Percentiles rank a stretch among this genome's conserved stretches.
Evolutionary conservation across 2,888 invertebrate genomes (phyloP).

Genomic region (Heliconius hortense): DNA sequence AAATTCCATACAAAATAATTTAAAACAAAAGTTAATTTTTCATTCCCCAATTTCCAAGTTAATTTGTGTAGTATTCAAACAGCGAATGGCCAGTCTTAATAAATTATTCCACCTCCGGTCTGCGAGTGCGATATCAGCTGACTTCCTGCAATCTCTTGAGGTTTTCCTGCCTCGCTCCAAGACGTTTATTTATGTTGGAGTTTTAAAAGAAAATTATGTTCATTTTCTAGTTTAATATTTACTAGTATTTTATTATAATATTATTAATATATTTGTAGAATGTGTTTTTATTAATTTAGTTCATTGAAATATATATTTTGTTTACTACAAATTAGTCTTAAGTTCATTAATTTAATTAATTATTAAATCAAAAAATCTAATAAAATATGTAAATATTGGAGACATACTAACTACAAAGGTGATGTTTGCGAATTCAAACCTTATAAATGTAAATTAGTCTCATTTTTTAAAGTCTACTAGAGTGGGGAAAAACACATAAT

Average conservation of each 20-base stretch:
- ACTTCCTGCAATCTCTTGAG: slow-evolving; percentile 44
- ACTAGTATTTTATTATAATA: background rate
- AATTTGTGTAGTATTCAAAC: slow-evolving; percentile 25
- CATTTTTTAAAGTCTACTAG: too few species aligned
- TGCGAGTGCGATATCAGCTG: slow-evolving; percentile 39
- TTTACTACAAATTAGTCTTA: too few species aligned
- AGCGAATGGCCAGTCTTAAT: slow-evolving; percentile 36
- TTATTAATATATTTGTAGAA: too few species aligned
- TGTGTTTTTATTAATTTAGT: too few species aligned
- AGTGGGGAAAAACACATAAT: too few species aligned
- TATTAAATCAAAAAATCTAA: too few species aligned
- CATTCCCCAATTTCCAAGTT: slow-evolving; percentile 17
- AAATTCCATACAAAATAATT: background rate
- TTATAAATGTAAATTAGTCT: too few species aligned
- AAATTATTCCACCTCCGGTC: slow-evolving; percentile 43
- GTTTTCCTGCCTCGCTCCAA: slow-evolving; percentile 40
- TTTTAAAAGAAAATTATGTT: slow-evolving; percentile 25
- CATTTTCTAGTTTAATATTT: background rate
- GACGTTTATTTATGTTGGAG: slow-evolving; percentile 37
- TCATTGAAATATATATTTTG: too few species aligned
- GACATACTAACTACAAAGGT: too few species aligned
- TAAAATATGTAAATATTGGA: too few species aligned
- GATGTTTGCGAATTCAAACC: too few species aligned
- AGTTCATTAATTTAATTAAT: too few species aligned
- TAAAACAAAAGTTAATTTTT: slow-evolving; percentile 19